Evolutionary conservation across 2,797 vertebrate genomes (phyloP).

Genomic region (Discoglossus pictus): DNA sequence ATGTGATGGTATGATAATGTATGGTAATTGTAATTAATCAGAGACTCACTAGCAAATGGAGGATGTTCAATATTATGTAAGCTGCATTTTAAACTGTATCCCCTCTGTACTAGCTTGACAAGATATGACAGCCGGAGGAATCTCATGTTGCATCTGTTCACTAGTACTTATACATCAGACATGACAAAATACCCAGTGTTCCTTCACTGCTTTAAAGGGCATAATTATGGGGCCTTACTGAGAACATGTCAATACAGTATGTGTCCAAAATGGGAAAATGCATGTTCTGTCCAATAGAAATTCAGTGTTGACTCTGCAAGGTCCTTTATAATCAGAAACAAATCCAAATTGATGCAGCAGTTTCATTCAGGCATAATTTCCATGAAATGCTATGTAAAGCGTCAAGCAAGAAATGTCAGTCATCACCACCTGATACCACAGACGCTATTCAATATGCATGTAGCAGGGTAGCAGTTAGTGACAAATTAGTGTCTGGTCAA

Average conservation of each 20-base stretch:
- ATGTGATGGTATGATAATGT: constrained; percentile 97
- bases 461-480: too few species aligned
- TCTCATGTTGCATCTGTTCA: constrained; percentile 67
- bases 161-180: constrained; percentile 65
- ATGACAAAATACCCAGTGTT: constrained; percentile 65
- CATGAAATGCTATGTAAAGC: constrained; percentile 82
- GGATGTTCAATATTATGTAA: constrained; percentile 83
- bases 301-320: constrained; percentile 65
- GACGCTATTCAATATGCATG: constrained; percentile 43
- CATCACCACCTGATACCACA: constrained; percentile 79
- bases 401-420: constrained; percentile 74
- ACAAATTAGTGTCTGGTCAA: too few species aligned
- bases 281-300: constrained; percentile 57
- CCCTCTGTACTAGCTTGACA: constrained; percentile 75
- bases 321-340: constrained; percentile 66
- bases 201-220: constrained; percentile 61
- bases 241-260: constrained; percentile 62
- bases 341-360: constrained; percentile 77
- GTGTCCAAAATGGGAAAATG: constrained; percentile 57
- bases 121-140: constrained; percentile 78
- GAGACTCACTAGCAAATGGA: constrained; percentile 85
- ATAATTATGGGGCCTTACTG: constrained; percentile 66
- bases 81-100: constrained; percentile 90
- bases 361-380: constrained; percentile 79
- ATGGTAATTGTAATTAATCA: constrained; percentile 95